A percentile compares a stretch with the other conserved stretches of the same genome.
These are phyloP conservation scores for Hyperoplus immaculatus DNA, from an alignment of 2,797 vertebrate species.

Conservation along the genomic window DNA sequence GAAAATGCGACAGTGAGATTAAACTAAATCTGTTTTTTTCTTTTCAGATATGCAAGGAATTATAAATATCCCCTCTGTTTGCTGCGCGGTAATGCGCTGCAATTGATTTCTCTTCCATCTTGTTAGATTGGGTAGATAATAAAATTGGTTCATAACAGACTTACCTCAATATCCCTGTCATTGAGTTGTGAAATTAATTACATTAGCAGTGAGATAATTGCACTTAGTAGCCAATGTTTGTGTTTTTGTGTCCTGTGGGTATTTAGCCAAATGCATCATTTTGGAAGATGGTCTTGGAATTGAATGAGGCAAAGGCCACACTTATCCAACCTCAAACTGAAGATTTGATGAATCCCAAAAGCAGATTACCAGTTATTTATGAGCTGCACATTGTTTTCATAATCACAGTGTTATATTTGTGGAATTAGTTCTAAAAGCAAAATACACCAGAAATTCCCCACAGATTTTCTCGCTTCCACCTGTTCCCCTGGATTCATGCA, in stretches of 20 bases:
- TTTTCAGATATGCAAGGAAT: constrained; percentile 48
- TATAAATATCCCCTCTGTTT: constrained; percentile 43
- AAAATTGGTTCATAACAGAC: constrained; percentile 72
- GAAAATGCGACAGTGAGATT: constrained; percentile 27
- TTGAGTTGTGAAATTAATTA: constrained; percentile 63
- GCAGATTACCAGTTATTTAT: neutral
- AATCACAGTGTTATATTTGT: constrained; percentile 31
- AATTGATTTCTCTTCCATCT: constrained; percentile 64
- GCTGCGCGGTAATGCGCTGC: constrained; percentile 35
- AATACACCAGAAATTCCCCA: constrained; percentile 24
- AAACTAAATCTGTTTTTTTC: constrained; percentile 58
- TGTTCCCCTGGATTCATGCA: constrained; percentile 24
- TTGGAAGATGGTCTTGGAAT: neutral
- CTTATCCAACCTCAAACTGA: neutral
- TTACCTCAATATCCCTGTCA: constrained; percentile 66
- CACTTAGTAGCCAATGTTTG: neutral
- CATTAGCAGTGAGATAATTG: constrained; percentile 9
- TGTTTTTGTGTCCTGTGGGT: constrained; percentile 22
- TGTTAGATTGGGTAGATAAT: constrained; percentile 74
- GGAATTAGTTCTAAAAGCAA: constrained; percentile 27
- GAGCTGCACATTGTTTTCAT: constrained; percentile 25
- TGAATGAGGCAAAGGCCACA: neutral
- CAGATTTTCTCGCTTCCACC: constrained; percentile 5
- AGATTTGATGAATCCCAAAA: constrained; percentile 16
- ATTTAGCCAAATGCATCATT: neutral